Evolutionary conservation across 2,113 vertebrate species (phyloP).

Genomic region (Passer domesticus): DNA sequence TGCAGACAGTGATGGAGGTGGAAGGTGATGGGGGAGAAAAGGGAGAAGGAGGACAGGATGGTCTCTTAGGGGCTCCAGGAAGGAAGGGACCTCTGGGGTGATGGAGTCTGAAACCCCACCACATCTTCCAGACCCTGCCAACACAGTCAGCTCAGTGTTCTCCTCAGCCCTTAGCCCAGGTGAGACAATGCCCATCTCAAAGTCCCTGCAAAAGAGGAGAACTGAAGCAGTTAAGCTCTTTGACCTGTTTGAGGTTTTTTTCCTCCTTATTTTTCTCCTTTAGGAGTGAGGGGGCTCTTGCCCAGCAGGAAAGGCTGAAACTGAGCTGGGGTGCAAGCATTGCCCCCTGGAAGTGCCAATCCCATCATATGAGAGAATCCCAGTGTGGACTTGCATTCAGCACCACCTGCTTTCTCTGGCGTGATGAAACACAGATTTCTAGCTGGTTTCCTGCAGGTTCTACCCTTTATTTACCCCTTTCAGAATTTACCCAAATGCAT

Average conservation of each 20-base stretch:
- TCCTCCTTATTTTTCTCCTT: not conserved
- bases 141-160: not conserved
- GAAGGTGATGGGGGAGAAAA: not conserved
- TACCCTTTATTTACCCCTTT: not conserved
- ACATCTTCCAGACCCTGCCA: not conserved
- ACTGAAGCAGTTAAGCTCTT: not conserved
- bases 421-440: not conserved
- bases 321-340: not conserved
- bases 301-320: not conserved
- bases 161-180: not conserved
- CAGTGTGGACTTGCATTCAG: not conserved
- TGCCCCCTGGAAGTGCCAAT: not conserved
- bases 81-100: not conserved
- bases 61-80: not conserved
- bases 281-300: not conserved
- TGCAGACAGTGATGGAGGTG: not conserved
- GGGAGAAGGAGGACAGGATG: not conserved
- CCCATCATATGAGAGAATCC: rapidly evolving
- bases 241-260: not conserved
- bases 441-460: not conserved
- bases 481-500: not conserved
- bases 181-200: not conserved
- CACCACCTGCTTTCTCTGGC: not conserved
- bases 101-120: not conserved
- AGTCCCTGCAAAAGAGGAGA: not conserved